Evolutionary conservation across 2,113 vertebrate species (phyloP).

Genomic region (Aplodontia rufa): DNA sequence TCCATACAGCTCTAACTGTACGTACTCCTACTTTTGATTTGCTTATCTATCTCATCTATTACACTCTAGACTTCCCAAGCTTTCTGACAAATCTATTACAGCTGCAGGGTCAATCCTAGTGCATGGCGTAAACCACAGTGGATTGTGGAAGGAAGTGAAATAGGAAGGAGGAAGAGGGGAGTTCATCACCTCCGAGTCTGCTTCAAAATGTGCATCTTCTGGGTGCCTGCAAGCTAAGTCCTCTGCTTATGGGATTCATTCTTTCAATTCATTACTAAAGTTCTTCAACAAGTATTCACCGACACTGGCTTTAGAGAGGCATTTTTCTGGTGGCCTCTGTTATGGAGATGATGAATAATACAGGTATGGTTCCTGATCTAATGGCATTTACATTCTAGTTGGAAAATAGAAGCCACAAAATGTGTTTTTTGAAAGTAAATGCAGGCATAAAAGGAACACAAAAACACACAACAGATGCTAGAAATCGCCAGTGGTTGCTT

Average conservation of each 20-base stretch:
- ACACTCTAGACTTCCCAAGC: background rate
- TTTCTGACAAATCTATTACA: background rate
- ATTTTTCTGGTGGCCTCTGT: background rate
- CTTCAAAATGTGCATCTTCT: background rate
- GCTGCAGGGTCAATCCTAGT: background rate
- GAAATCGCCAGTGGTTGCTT: background rate
- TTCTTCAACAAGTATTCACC: background rate
- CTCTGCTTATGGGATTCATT: background rate
- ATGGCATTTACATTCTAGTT: background rate
- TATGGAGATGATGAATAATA: background rate
- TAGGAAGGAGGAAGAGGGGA: background rate
- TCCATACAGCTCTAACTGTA: background rate
- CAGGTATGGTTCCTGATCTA: background rate
- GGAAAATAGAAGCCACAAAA: background rate
- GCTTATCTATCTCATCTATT: background rate
- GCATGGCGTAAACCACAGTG: background rate
- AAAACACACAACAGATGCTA: background rate
- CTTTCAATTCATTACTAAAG: background rate
- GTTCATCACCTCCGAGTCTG: background rate
- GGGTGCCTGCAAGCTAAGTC: background rate
- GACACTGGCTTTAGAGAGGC: background rate
- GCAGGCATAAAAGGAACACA: background rate
- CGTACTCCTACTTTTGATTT: background rate
- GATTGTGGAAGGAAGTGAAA: background rate
- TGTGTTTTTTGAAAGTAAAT: constrained; percentile 33